Evolutionary conservation across 2,797 vertebrate species (phyloP), one percentile per base, ranked within the genome.

Genomic region (Syngnathus acus): DNA sequence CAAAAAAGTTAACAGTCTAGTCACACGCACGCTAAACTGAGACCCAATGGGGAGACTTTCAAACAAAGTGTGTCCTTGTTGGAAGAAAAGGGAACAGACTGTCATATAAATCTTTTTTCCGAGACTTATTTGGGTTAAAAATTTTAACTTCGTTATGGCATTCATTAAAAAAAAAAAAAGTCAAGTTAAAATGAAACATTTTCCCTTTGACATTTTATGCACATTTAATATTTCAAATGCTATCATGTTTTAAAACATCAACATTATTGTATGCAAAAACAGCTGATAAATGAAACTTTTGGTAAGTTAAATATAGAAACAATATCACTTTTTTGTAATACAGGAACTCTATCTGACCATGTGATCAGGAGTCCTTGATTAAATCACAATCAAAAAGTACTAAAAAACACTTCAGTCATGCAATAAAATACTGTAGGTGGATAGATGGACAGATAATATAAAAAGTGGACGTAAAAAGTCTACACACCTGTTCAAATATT

Each of bases 1-100:
- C 48, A 38, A 68, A 68, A 23, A 68, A 40, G 68, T 82, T 82
- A 72, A 76, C 70, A 85, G 60, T 68, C 75, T 59, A 65, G 82
- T 79, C 80, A 86, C 77, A 62, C 45, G 59, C 77, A 58, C 45
- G 0, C 45, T 71, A 38, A 60, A 82, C 68, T 66, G 67, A 64
- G 70, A 72, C 32, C 55, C 38, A 74, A 13, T 54, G 72, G 70
- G 71, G 72, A 78, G 67, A 43, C 23, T 66, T 75, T 43, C 65
- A 76, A 66, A 70, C 58, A 53, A 50, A 66, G 39, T 68, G 69
- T 57, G 16, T 57, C 26, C 55, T 57, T 57, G 55, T 57, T 57
- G 26, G 32, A 57, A 37, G 55, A 57, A 19, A 14, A 57, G 13
- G 5, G 6, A 13, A 17, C 26, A 6, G 0, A 57, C 14, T 17